Evolutionary conservation across 2,113 vertebrate species (phyloP), one percentile per base, ranked within the genome.

Genomic region (Ophiodon elongatus): DNA sequence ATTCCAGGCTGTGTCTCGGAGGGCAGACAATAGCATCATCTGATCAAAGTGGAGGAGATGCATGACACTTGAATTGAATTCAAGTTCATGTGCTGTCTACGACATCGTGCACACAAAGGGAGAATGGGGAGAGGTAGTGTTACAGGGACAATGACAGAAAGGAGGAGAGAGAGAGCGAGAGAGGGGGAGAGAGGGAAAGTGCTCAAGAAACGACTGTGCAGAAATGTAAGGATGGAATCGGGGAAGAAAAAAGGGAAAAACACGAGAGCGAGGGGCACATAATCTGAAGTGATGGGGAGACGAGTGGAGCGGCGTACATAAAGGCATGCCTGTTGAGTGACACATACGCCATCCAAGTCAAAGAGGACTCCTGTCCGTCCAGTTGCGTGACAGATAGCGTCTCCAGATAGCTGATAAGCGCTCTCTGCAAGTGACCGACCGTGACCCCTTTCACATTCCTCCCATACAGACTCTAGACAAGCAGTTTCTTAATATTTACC

Each of bases 31-130:
- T 96, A 90, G 85, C 88, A 73, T 86, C 85, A 75, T 84, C 47
- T 93, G 96, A 98, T 98, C 96, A 98, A 98, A 96, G 96, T 57
- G 85, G 80, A 92, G 88, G 88, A 92, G 80, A 80, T 85, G 94
- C 91, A 88, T 94, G 87, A 91, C 90, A 96, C 93, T 94, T 54
- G 88, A 88, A 91, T 68, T 80, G 83, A 89, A 93, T 93, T 94
- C 89, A 94, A 94, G 85, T 95, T 95, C 83, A 93, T 91, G 84
- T 17, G 80, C 83, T 80, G 89, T 87, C 89, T 83, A 67, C 88
- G 74, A 83, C 82, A 60, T 91, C 80, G 76, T 89, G 87, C 69
- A 79, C 89, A 83, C 39, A 87, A 64, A 71, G 85, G 73, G 41
- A 86, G 83, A 87, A 76, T 66, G 76, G 64, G 60, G 39, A 33